A percentile compares a stretch with the other conserved stretches of the same genome.
These are phyloP conservation scores for Brachymystax lenok DNA, from an alignment of 2,797 vertebrate species.

Conservation along the genomic window DNA sequence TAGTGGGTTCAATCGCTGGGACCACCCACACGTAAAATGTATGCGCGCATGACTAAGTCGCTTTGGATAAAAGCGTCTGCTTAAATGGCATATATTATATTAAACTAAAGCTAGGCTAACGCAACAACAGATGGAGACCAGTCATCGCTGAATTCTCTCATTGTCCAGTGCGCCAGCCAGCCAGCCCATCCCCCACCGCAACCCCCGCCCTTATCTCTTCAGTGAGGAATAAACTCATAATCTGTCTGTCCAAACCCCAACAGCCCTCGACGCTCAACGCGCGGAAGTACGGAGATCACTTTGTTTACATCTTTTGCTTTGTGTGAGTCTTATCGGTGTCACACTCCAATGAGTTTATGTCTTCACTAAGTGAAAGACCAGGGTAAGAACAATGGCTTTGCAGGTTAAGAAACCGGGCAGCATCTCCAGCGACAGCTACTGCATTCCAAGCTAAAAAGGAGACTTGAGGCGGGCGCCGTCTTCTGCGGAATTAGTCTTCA, in stretches of 20 bases:
- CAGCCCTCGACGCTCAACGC: not conserved
- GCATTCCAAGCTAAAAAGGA: not conserved
- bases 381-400: not conserved
- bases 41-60: too few species aligned
- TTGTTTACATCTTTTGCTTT: not conserved
- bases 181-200: conserved; percentile 13
- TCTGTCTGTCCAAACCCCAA: conserved; percentile 25
- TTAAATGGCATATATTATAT: too few species aligned
- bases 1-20: too few species aligned
- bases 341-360: not conserved
- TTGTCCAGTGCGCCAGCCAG: conserved; percentile 32
- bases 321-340: not conserved
- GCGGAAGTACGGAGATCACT: conserved; percentile 3
- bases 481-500: conserved; percentile 40
- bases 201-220: conserved; percentile 13
- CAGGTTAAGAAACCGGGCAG: not conserved
- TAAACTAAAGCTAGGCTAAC: not conserved
- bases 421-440: not conserved
- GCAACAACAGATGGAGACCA: conserved; percentile 48
- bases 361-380: not conserved
- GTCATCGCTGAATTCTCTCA: conserved; percentile 31
- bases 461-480: not conserved
- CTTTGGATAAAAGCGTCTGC: too few species aligned
- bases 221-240: conserved; percentile 22
- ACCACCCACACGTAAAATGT: too few species aligned